Evolutionary conservation across 2,797 vertebrate species (phyloP).

Genomic region (Coendou prehensilis): DNA sequence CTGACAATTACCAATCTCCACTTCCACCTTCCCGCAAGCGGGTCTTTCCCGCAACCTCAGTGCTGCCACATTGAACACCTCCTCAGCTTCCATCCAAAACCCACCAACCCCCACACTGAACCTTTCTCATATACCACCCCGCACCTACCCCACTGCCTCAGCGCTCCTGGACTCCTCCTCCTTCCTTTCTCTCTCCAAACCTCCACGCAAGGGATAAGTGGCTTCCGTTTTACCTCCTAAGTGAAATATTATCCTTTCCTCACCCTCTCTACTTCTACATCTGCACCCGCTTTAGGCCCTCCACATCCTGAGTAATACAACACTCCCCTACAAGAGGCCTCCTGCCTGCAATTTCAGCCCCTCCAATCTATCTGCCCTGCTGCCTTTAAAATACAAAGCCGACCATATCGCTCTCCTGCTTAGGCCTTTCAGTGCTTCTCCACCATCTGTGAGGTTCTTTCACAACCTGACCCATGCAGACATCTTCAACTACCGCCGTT

Average conservation of each 20-base stretch:
- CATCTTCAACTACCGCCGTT: not conserved
- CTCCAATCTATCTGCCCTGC: not conserved
- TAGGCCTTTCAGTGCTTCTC: not conserved
- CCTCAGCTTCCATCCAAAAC: not conserved
- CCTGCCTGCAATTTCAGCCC: not conserved
- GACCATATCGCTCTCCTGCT: not conserved
- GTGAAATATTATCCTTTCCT: not conserved
- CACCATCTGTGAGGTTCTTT: not conserved
- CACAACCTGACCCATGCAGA: not conserved
- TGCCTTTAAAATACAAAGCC: not conserved
- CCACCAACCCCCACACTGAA: not conserved
- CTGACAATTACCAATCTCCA: not conserved
- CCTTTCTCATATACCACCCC: not conserved
- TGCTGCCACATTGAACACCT: not conserved
- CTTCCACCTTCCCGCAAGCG: not conserved
- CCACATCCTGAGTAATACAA: not conserved
- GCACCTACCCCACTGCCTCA: not conserved
- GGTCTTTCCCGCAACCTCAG: not conserved
- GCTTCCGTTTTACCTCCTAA: not conserved
- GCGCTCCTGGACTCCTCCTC: not conserved
- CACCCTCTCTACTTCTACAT: not conserved
- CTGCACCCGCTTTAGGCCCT: not conserved
- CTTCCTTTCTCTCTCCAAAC: not conserved
- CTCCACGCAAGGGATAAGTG: not conserved
- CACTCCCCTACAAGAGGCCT: not conserved